A percentile compares a stretch with the other conserved stretches of the same genome.
Conservation (phyloP, 92 coral and sea anemone species). For the Actinernus sp. region DNA sequence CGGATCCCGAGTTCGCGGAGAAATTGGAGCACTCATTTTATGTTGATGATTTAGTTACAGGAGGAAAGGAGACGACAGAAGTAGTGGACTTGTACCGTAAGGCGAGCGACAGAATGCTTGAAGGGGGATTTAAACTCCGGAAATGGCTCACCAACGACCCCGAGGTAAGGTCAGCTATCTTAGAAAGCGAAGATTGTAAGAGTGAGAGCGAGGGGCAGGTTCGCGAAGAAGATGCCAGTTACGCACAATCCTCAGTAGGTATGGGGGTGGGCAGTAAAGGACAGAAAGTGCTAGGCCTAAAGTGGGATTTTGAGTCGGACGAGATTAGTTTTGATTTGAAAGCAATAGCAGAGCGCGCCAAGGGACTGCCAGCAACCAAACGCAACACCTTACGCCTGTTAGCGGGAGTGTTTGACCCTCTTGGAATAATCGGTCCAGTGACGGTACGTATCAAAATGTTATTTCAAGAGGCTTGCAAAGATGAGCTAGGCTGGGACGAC, state of each 20-base stretch:
- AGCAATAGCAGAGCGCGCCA: background rate
- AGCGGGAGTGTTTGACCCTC: no score
- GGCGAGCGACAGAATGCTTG: constrained; percentile 4
- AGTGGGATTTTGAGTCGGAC: constrained; percentile 8
- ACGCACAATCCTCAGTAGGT: constrained; percentile 10
- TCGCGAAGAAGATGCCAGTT: background rate
- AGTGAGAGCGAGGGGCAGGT: background rate
- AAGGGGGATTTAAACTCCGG: no score
- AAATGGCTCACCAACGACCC: constrained; percentile 56
- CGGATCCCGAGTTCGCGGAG: constrained; percentile 47
- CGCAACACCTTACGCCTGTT: constrained; percentile 17
- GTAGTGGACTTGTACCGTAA: background rate
- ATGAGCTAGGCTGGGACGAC: constrained; percentile 27
- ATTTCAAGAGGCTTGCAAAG: constrained; percentile 36
- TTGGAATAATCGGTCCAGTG: no score
- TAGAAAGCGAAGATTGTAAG: background rate
- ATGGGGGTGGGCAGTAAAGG: constrained; percentile 14
- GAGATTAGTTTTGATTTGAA: constrained; percentile 1
- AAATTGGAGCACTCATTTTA: constrained; percentile 57
- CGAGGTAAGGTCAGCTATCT: constrained; percentile 3
- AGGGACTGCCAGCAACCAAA: no score
- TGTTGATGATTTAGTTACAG: constrained; percentile 61
- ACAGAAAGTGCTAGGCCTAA: constrained; percentile 8
- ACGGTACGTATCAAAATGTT: constrained; percentile 20
- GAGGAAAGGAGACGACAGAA: constrained; percentile 15